phyloP scores from a whole-genome alignment of 2,113 vertebrate species.

The Hyaena hyaena region DNA sequence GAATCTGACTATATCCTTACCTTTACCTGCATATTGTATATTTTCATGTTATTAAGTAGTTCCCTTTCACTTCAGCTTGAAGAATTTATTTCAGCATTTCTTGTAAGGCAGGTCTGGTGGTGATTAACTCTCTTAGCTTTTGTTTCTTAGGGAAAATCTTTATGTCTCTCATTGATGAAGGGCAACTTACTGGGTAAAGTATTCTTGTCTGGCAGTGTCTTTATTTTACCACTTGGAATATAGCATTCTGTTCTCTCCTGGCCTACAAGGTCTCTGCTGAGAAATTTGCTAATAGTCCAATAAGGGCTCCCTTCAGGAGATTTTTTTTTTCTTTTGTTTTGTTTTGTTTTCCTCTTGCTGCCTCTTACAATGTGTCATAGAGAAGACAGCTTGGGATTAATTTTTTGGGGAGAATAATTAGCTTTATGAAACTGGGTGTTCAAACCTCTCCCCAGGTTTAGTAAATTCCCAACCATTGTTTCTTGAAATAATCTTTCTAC shows the following conservation, averaged over 20 bases:
- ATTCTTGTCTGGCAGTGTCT: not conserved
- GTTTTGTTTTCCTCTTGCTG: no score
- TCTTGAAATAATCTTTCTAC: not conserved
- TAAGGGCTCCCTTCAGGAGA: not conserved
- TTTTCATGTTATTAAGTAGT: not conserved
- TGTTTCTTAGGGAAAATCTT: not conserved
- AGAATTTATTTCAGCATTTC: not conserved
- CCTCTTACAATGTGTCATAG: not conserved
- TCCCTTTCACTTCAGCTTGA: not conserved
- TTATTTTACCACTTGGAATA: not conserved
- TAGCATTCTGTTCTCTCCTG: not conserved
- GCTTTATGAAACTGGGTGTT: not conserved
- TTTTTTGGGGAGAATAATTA: not conserved
- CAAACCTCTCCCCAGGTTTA: not conserved
- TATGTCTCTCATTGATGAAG: not conserved
- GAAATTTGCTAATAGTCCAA: not conserved
- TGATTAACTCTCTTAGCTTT: not conserved
- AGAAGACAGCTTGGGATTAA: not conserved
- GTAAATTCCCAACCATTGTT: not conserved
- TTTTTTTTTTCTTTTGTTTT: no score
- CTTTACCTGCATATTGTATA: not conserved
- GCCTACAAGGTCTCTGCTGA: not conserved
- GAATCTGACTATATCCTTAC: not conserved
- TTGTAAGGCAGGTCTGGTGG: not conserved
- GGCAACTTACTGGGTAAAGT: not conserved